Conservation (phyloP, 2,797 vertebrate species). For the Peromyscus nudipes region DNA sequence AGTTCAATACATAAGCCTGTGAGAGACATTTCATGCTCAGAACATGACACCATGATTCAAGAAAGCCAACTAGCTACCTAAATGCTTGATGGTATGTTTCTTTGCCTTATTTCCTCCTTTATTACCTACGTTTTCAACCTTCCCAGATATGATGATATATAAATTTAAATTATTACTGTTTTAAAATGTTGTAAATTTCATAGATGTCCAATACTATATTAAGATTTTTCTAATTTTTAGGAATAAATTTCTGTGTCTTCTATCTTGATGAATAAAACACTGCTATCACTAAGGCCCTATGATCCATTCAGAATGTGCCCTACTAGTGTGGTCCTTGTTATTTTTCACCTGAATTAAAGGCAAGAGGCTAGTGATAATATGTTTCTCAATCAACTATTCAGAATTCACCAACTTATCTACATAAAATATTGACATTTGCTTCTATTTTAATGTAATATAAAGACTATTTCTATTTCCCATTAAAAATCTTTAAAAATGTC, state of each 20-base stretch:
- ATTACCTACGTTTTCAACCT: not conserved
- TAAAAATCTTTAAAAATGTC: constrained; percentile 51
- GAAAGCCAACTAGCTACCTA: not conserved
- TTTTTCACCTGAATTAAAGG: constrained; percentile 10
- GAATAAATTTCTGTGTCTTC: constrained; percentile 3
- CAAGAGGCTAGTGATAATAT: not conserved
- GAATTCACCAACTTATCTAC: not conserved
- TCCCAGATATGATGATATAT: not conserved
- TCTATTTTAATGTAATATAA: constrained; percentile 2
- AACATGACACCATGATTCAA: not conserved
- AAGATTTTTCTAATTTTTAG: constrained; percentile 3
- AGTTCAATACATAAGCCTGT: not conserved
- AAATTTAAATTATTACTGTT: constrained; percentile 27
- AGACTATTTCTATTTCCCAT: not conserved
- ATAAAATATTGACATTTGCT: constrained; percentile 29
- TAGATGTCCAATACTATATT: not conserved
- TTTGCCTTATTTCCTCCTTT: not conserved
- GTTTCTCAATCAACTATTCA: constrained; percentile 29
- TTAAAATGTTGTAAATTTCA: not conserved
- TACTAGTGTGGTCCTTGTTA: not conserved
- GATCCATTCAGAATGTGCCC: not conserved
- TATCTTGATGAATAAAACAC: constrained; percentile 16
- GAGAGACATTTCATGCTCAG: not conserved
- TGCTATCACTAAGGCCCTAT: not conserved
- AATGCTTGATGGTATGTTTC: not conserved